Percentiles rank a stretch among this genome's conserved stretches.
Conservation (phyloP, 2,797 vertebrate genomes). For the Halcyon chelicuti region DNA sequence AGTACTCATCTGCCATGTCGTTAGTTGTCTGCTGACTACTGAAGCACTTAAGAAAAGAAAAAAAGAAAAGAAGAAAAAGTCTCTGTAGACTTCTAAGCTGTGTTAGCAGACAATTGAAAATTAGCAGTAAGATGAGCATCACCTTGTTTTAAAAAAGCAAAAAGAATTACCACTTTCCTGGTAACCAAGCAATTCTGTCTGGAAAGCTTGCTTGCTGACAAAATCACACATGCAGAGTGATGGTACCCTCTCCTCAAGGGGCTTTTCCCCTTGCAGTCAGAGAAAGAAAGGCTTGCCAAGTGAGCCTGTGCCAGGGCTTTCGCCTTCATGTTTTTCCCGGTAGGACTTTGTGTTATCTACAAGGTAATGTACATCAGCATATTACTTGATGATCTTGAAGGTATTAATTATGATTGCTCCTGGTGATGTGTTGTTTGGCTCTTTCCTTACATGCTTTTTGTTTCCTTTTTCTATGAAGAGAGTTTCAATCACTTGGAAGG, state of each 20-base stretch:
- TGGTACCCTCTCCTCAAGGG: rapidly evolving
- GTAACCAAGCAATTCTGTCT: background rate
- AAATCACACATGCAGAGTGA: rapidly evolving
- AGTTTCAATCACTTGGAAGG: background rate
- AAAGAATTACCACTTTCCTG: background rate
- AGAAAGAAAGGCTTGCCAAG: background rate
- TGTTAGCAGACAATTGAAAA: background rate
- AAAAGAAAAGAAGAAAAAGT: background rate
- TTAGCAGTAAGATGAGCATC: background rate
- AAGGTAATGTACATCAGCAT: background rate
- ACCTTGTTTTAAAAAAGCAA: background rate
- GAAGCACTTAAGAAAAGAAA: background rate
- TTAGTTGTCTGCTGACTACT: background rate
- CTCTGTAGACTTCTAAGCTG: background rate
- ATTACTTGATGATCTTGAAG: background rate
- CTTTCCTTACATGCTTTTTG: rapidly evolving
- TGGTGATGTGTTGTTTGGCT: background rate
- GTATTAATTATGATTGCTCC: background rate
- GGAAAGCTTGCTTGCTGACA: background rate
- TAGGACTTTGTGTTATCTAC: background rate
- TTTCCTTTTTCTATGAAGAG: background rate
- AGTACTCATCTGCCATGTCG: background rate
- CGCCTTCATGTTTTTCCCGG: background rate
- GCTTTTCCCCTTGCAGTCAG: background rate
- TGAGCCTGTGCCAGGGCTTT: background rate